Percentiles rank a stretch among this genome's conserved stretches.
These are phyloP conservation scores for Dinothrombium tinctorium DNA, from an alignment of 1,140 invertebrate genomes.

Conservation along the genomic window DNA sequence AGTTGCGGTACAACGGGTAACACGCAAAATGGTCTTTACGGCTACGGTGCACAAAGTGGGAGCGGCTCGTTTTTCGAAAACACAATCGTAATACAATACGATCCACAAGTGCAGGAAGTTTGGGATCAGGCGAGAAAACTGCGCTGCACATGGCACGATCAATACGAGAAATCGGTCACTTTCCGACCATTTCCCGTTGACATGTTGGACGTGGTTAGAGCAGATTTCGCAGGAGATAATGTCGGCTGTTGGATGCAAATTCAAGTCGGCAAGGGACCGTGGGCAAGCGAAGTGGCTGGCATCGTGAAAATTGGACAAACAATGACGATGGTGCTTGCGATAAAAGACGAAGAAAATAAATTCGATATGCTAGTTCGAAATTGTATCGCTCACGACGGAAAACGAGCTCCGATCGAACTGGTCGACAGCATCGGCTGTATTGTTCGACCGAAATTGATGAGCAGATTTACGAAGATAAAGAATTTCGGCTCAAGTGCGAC, in stretches of 20 bases:
- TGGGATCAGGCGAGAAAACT: constrained; percentile 83
- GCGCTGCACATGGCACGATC: constrained; percentile 80
- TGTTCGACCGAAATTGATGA: constrained; percentile 73
- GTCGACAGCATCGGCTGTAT: constrained; percentile 79
- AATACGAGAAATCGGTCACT: constrained; percentile 82
- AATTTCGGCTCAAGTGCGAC: constrained; percentile 80
- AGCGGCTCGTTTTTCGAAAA: constrained; percentile 84
- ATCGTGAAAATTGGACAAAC: constrained; percentile 87
- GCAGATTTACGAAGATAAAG: constrained; percentile 78
- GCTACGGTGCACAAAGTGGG: constrained; percentile 36
- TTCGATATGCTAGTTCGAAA: constrained; percentile 83
- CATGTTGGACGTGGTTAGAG: constrained; percentile 74
- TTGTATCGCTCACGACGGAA: constrained; percentile 79
- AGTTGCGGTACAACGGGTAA: constrained; percentile 64
- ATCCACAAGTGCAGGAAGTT: constrained; percentile 67
- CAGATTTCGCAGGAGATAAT: constrained; percentile 81
- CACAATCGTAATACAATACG: constrained; percentile 78
- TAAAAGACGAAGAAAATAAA: constrained; percentile 83
- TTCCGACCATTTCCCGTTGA: constrained; percentile 83
- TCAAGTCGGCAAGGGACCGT: constrained; percentile 63
- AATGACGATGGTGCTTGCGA: constrained; percentile 84
- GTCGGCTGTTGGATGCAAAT: constrained; percentile 41
- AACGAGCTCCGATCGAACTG: constrained; percentile 67
- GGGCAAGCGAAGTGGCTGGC: constrained; percentile 77
- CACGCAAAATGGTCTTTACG: constrained; percentile 11